Percentiles rank a stretch among this genome's conserved stretches.
Conservation (phyloP, 1,140 invertebrate genomes). For the Alviniconcha marisindica region DNA sequence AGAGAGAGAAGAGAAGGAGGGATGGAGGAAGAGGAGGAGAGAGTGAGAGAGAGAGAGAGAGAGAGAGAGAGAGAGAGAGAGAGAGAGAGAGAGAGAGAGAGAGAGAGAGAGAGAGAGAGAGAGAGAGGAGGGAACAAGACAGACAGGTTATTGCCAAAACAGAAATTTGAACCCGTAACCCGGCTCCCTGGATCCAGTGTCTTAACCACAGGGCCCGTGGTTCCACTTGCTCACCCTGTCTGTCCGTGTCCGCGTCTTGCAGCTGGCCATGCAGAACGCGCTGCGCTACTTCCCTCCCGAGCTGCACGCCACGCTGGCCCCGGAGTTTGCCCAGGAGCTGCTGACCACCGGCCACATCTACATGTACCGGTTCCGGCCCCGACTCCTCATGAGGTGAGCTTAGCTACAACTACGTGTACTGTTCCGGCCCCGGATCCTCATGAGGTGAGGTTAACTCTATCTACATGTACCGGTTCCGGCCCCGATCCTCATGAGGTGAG, state of each 20-base stretch:
- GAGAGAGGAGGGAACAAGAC: too few species aligned
- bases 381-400: constrained; percentile 78
- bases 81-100: too few species aligned
- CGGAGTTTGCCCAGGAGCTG: constrained; percentile 81
- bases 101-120: too few species aligned
- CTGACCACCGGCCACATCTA: constrained; percentile 83
- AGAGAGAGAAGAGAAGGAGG: background rate
- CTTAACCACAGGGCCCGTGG: too few species aligned
- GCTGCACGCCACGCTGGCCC: constrained; percentile 77
- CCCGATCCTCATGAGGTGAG: too few species aligned
- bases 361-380: constrained; percentile 82
- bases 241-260: background rate
- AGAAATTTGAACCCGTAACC: background rate
- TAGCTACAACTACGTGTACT: too few species aligned
- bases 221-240: background rate
- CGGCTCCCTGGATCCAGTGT: background rate
- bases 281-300: constrained; percentile 81
- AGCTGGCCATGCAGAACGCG: constrained; percentile 81
- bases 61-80: too few species aligned
- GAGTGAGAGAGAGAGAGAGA: too few species aligned
- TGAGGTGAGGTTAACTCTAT: too few species aligned
- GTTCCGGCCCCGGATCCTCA: too few species aligned
- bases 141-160: background rate
- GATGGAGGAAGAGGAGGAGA: too few species aligned
- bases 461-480: too few species aligned